Evolutionary conservation across 2,888 invertebrate genomes (phyloP).

Genomic region (Phortica magna): DNA sequence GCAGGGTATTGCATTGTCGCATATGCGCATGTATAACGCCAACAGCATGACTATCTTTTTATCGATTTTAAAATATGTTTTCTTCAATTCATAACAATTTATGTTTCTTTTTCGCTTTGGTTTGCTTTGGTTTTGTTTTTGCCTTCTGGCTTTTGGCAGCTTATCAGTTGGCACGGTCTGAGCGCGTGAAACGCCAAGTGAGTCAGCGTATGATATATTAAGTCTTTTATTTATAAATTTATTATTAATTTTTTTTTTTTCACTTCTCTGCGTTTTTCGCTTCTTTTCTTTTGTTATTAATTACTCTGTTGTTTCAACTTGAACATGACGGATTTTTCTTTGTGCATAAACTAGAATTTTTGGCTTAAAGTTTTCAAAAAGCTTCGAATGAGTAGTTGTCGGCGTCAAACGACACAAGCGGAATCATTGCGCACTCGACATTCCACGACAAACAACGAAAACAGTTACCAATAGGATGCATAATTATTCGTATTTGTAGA

Average conservation of each 20-base stretch:
- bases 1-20: too few species aligned
- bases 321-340: slow-evolving; percentile 28
- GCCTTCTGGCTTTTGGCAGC: background rate
- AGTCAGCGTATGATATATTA: background rate
- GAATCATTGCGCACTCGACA: slow-evolving; percentile 2
- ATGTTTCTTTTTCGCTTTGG: background rate
- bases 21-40: too few species aligned
- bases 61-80: too few species aligned
- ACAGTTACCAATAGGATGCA: slow-evolving; percentile 17
- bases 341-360: background rate
- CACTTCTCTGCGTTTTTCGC: slow-evolving; percentile 30
- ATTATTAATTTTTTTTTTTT: slow-evolving; percentile 22
- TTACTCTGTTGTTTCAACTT: too few species aligned
- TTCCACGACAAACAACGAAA: background rate
- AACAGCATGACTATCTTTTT: too few species aligned
- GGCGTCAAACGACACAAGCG: slow-evolving; percentile 13
- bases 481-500: slow-evolving; percentile 23
- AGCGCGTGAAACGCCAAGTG: background rate
- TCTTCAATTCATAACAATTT: background rate
- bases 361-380: background rate
- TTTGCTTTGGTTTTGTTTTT: background rate
- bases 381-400: background rate
- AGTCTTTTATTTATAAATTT: slow-evolving; percentile 50
- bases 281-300: slow-evolving; percentile 29
- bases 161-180: background rate